A percentile compares a stretch with the other conserved stretches of the same genome.
Conservation (phyloP, 2,797 vertebrate species). For the Loris lydekkerianus region DNA sequence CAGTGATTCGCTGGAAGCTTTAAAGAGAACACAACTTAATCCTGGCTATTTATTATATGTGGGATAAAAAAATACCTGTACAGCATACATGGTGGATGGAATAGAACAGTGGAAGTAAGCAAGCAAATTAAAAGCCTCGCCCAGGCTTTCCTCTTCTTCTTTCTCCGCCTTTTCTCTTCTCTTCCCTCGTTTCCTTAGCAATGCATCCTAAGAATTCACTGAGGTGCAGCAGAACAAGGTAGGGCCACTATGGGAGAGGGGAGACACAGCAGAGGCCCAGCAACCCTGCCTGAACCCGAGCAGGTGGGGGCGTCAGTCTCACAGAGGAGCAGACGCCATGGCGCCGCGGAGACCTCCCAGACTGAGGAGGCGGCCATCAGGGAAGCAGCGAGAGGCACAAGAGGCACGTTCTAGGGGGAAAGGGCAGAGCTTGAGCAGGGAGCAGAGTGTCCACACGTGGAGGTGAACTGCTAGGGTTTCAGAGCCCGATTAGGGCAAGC, state of each 20-base stretch:
- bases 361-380: background rate
- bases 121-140: background rate
- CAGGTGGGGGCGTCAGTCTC: too few relatives aligned
- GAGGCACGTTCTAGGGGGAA: fast-evolving
- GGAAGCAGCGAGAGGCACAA: background rate
- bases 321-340: background rate
- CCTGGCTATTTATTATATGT: background rate
- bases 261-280: background rate
- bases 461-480: background rate
- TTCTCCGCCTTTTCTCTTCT: background rate
- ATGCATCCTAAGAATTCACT: background rate
- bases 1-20: background rate
- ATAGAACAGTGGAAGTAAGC: background rate
- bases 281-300: background rate
- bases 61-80: background rate
- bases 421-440: background rate
- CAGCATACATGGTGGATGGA: background rate
- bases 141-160: background rate
- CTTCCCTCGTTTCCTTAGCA: background rate
- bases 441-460: too few relatives aligned
- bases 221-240: background rate
- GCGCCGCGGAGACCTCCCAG: too few relatives aligned
- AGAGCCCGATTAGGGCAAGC: background rate
- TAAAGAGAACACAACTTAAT: background rate
- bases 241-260: background rate